Evolutionary conservation across 2,113 vertebrate genomes (phyloP), one percentile per base, ranked within the genome.

Genomic region (Cinclus cinclus): DNA sequence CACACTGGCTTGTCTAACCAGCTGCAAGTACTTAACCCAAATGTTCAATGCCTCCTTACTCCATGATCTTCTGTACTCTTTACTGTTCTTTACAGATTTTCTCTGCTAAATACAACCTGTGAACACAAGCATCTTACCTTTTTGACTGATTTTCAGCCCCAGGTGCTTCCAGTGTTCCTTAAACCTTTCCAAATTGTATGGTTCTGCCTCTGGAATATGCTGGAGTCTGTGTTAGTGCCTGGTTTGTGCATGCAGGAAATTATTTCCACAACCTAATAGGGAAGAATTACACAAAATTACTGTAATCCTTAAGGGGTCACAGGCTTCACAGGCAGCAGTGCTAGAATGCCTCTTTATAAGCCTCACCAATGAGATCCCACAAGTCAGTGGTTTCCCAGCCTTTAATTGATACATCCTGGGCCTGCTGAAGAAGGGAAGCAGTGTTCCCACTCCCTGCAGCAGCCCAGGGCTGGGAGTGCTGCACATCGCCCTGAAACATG

Each of bases 371-470:
- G 23, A 59, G 62, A 14, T 11, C 15, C 89, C 28, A 27, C 3
- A 33, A 81, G 42, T 12, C 19, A 8, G n/a, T 17, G 22, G 11
- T 58, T 63, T 81, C 60, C n/a, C 2, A 5, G 46, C 8, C 47
- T 87, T 81, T 78, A 42, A 42, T 4, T 49, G n/a, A 28, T 33
- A 13, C 10, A 2, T 24, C 28, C n/a, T 11, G 6, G 31, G 35
- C 44, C 37, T 39, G 46, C 44, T 23, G 31, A 53, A 35, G 68
- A 64, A 8, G 0, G 15, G n/a, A 33, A 4, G 22, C 64, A 58
- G 41, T 0, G 0, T 0, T 6, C 33, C 42, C 25, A 6, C 15
- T 19, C 1, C 0, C 39, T 27, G 35, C 1, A 3, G 78, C 60
- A 88, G 60, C 56, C 21, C 23, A 8, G 0, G 0, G 23, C 2